These are phyloP conservation scores for Halocynthia aurantium DNA, from an alignment of 23 tunicate species.

Conservation along the genomic window DNA sequence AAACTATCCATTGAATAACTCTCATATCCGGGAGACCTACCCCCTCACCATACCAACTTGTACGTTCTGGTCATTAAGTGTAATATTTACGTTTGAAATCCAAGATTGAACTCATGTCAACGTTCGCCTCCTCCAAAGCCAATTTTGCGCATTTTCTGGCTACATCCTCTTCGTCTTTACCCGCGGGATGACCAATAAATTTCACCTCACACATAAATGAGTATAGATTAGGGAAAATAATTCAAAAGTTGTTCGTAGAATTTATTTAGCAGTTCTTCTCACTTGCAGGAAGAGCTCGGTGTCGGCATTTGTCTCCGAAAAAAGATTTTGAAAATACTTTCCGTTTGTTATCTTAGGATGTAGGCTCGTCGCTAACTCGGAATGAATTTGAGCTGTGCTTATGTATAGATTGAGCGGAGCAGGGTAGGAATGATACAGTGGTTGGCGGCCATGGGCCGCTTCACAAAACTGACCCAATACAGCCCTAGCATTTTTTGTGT, in stretches of 20 bases:
- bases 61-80: background rate
- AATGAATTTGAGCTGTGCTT: slow-evolving; percentile 31
- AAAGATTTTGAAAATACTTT: background rate
- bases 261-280: background rate
- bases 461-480: slow-evolving; percentile 36
- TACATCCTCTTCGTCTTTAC: background rate
- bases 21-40: no score
- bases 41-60: no score
- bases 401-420: slow-evolving; percentile 13
- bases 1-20: no score
- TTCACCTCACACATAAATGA: background rate
- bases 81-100: slow-evolving; percentile 2
- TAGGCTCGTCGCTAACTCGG: slow-evolving; percentile 19
- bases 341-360: background rate
- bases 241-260: background rate
- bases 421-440: slow-evolving; percentile 28
- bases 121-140: slow-evolving; percentile 19
- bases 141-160: slow-evolving; percentile 6
- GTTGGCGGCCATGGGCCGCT: slow-evolving; percentile 23
- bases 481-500: slow-evolving; percentile 25
- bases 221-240: background rate
- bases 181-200: background rate
- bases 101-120: background rate
- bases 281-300: slow-evolving; percentile 8
- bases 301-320: background rate